Base-by-base conservation (phyloP, 2,797 vertebrate genomes). In the Ammospiza maritima region DNA sequence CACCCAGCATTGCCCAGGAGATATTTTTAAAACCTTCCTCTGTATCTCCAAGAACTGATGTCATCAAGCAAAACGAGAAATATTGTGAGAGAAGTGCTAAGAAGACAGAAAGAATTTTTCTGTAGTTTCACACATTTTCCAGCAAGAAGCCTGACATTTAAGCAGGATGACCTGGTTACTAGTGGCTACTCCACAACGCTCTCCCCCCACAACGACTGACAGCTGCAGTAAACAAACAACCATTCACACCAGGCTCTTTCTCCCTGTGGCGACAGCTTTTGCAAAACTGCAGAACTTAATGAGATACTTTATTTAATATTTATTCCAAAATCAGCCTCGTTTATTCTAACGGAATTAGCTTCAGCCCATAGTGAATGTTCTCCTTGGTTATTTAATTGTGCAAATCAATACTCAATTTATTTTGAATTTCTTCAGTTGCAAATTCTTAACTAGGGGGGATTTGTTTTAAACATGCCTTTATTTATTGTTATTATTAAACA, bases 191-290 rank as follows among this genome's bases (percentile, higher is more conserved):
- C 61, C 23, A 29, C 3, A 7, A 10, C 0, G 0, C 70, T 88
- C 42, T 51, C 16, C 4, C 2, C 2, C 64, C 2, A 0, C 8
- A 1, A 17, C 82, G 91, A 97, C 82, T 86, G 89, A 86, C 89
- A 93, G 85, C 56, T 80, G 56, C 72, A 69, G 89, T 50, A 95
- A 97, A 83, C 90, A 96, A 94, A 91, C 83, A 81, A 75, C 30
- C 80, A 32, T 29, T 76, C 88, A 86, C 3, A 1, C 88, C 77
- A 91, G 89, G 85, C 88, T 92, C 50, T 61, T 74, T 79, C 42
- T 86, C 88, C 89, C 80, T 38, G 79, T 36, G 67, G 91, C 18
- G 0, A 93, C 87, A 75, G 89, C 85, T 93, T 91, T 54, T 40
- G 84, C 56, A 81, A 69, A 93, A 66, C 76, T 70, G 85, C 17